Base-by-base conservation (phyloP, 2,888 invertebrate species). In the Hydrotaea diabolus region DNA sequence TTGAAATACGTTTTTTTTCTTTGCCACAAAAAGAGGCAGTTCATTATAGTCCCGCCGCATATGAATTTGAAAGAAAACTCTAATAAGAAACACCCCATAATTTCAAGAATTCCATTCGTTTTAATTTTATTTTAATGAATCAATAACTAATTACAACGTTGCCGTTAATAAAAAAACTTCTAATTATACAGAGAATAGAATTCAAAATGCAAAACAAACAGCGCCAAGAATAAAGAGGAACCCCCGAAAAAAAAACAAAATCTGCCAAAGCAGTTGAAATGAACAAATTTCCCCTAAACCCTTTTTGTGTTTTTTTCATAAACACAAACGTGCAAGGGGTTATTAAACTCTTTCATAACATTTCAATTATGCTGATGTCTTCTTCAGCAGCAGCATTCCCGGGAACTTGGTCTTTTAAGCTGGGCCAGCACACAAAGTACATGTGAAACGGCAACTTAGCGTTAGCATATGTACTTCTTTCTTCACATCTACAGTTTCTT, bases 271-370 rank as follows among this genome's bases (percentile, higher is more conserved):
- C n/a, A 1, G 53, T 19, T 53, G 3, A 31, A 7, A 53, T 53
- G 53, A 53, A 19, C 2, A 39, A 3, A 39, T 8, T 39, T 31
- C 31, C 7, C 2, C 31, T 31, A 31, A 21, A 55, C 55, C 55
- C 55, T 55, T 21, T 55, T 55, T 55, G 55, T 55, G 55, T 21
- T 55, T 55, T 55, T 55, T 55, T 4, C 55, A 2, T 21, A 21
- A 55, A 55, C 21, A 5, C 21, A 5, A 8, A 5, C 9, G 3
- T 21, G 21, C 21, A 0, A 4, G 55, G 9, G 64, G 64, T 64
- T 36, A 64, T 64, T 64, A 64, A 64, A 64, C 64, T 64, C 31
- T 64, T 17, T 36, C 11, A 36, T 26, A 26, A 26, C 59, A 59
- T 26, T 59, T 59, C 26, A 15, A 15, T 21, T 3, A 9, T 11